Percentiles rank a stretch among this genome's conserved stretches.
Evolutionary conservation across 2,888 invertebrate species (phyloP).

Genomic region (Galeruca laticollis): DNA sequence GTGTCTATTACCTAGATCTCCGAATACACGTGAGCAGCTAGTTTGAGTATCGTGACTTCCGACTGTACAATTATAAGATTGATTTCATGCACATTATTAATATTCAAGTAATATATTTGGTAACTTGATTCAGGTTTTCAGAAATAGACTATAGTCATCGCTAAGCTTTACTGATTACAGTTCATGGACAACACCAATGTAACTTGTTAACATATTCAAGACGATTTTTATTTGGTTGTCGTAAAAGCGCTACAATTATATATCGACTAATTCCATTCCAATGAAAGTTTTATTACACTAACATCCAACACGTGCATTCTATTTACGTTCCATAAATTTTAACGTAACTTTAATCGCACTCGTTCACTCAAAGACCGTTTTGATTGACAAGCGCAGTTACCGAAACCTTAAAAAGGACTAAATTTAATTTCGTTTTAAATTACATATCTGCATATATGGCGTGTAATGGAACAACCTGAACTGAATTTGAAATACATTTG

Average conservation of each 20-base stretch:
- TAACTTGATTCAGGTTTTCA: no score
- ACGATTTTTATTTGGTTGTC: not conserved
- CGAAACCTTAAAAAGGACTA: slow-evolving; percentile 6
- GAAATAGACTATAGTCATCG: no score
- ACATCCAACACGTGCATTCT: not conserved
- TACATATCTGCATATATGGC: slow-evolving; percentile 2
- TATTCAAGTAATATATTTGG: no score
- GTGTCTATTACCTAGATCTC: no score
- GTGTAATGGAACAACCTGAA: not conserved
- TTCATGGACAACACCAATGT: no score
- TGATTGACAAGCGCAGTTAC: not conserved
- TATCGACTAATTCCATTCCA: not conserved
- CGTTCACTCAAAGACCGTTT: not conserved
- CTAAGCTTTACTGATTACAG: no score
- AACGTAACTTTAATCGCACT: not conserved
- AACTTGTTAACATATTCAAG: no score
- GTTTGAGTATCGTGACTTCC: no score
- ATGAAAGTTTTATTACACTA: not conserved
- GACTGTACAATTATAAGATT: no score
- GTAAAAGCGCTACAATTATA: not conserved
- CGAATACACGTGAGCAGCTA: no score
- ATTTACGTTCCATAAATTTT: slow-evolving; percentile 4
- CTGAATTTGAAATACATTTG: not conserved
- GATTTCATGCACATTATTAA: no score
- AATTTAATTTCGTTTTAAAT: not conserved